Conservation (phyloP, 2,797 vertebrate genomes). For the Mus spretus region DNA sequence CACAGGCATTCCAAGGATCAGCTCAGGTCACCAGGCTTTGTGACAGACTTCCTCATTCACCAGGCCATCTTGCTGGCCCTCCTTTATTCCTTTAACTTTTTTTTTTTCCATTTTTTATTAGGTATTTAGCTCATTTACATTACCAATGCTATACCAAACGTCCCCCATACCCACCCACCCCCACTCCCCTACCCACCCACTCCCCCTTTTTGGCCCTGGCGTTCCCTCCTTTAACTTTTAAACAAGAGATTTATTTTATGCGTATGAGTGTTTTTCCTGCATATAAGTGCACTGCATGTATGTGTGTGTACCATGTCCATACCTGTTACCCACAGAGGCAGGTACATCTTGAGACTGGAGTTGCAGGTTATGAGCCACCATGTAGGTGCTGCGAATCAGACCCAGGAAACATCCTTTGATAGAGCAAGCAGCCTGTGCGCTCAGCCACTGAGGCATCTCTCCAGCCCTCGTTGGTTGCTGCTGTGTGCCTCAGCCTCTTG, state of each 20-base stretch:
- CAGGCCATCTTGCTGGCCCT: neutral
- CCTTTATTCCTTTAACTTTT: neutral
- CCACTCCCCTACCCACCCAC: too few relatives aligned
- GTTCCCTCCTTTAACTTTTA: neutral
- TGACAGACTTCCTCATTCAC: neutral
- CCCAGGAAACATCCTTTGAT: neutral
- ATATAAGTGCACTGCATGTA: neutral
- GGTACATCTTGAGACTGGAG: neutral
- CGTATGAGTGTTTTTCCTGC: neutral
- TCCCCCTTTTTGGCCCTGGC: too few relatives aligned
- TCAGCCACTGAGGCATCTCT: neutral
- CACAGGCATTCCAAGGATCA: neutral
- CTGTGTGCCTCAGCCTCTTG: neutral
- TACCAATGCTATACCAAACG: too few relatives aligned
- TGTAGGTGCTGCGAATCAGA: neutral
- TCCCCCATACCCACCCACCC: too few relatives aligned
- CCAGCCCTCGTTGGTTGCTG: neutral
- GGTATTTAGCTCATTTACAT: too few relatives aligned
- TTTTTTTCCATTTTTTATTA: too few relatives aligned
- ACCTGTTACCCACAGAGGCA: neutral
- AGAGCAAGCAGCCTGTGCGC: neutral
- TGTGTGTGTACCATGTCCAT: neutral
- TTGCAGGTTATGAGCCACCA: neutral
- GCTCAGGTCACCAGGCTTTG: neutral
- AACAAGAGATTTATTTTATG: neutral